A percentile compares a stretch with the other conserved stretches of the same genome.
These are phyloP conservation scores for Athrips mouffetella DNA, from an alignment of 2,888 invertebrate species.

Conservation along the genomic window DNA sequence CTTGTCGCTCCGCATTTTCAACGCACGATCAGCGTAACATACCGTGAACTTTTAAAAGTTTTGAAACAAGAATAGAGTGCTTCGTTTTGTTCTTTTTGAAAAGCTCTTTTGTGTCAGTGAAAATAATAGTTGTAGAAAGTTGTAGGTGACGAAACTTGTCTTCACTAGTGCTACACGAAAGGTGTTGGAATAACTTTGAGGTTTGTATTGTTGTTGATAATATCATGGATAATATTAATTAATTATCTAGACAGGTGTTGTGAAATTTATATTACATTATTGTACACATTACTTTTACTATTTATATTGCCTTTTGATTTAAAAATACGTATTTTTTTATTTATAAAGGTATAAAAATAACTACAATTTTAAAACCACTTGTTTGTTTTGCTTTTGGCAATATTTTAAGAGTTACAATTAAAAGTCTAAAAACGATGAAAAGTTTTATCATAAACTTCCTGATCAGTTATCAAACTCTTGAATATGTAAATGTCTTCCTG, in stretches of 20 bases:
- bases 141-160: conserved; percentile 43
- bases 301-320: too few species aligned
- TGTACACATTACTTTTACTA: too few species aligned
- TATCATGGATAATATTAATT: conserved; percentile 2
- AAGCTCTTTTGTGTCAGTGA: conserved; percentile 11
- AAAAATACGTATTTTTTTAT: too few species aligned
- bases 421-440: too few species aligned
- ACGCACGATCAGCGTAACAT: conserved; percentile 23
- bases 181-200: conserved; percentile 59
- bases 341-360: too few species aligned
- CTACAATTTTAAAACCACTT: too few species aligned
- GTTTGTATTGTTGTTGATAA: conserved; percentile 40
- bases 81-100: conserved; percentile 12
- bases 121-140: conserved; percentile 42
- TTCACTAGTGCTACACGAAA: conserved; percentile 41
- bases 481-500: too few species aligned
- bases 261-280: too few species aligned
- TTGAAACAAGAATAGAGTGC: conserved; percentile 18
- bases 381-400: too few species aligned
- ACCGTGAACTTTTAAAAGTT: conserved; percentile 28
- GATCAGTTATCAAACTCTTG: too few species aligned
- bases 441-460: too few species aligned
- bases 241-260: background rate
- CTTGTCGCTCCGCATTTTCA: conserved; percentile 14
- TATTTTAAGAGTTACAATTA: too few species aligned